Evolutionary conservation across 2,888 invertebrate genomes (phyloP), one percentile per base, ranked within the genome.

Genomic region (Acanthosoma haemorrhoidale): DNA sequence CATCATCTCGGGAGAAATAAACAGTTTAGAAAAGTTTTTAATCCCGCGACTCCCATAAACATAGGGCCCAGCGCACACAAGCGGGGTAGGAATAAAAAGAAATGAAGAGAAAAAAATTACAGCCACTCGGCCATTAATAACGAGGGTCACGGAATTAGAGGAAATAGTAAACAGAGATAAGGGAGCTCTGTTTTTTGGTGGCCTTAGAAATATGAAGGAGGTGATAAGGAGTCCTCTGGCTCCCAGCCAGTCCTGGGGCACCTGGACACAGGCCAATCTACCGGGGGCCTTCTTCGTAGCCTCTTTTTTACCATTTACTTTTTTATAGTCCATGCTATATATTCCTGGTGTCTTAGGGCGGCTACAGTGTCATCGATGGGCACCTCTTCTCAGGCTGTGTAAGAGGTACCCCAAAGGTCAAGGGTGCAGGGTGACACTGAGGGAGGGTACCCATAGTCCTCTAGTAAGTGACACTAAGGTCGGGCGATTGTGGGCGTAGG

Each of bases 81-180:
- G 51, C 29, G 29, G 29, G 51, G n/a, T 51, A 51, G 29, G 51
- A 51, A 43, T 21, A 5, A 25, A 43, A 25, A 21, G 2, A 9
- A 11, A 13, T 4, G 16, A 16, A 16, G 18, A 4, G 4, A 25
- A 51, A 51, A 51, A 51, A 51, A 51, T 51, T 25, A 21, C 29
- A 21, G 5, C 25, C 25, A 25, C n/a, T n/a, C 25, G 25, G 51
- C 51, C 51, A 51, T 51, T 51, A 51, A 51, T 51, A 51, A 51
- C 25, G 51, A 25, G 25, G 51, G 51, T 25, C 29, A 38, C 32
- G 64, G 39, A 64, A 64, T 64, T 64, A 64, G 64, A 64, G 64
- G 64, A 64, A 64, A 64, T 64, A 64, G 64, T 64, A 64, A 64
- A 64, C 64, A 64, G 64, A 64, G 39, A 39, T 38, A 64, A 41